Conservation (phyloP, 2,797 vertebrate species). For the Trematomus bernacchii region DNA sequence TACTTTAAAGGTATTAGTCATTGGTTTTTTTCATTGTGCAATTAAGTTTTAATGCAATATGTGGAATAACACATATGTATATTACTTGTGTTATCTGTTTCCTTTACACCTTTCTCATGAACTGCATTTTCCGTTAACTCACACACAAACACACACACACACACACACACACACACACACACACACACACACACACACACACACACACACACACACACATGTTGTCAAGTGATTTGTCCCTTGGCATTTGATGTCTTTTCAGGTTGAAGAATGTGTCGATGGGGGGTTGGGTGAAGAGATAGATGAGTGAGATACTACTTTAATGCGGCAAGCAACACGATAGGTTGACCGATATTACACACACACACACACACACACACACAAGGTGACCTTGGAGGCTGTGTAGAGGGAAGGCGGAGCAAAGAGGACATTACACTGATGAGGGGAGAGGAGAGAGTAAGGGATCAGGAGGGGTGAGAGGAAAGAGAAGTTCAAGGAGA, state of each 20-base stretch:
- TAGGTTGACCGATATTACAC: neutral
- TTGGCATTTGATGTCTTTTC: slow-evolving; percentile 55
- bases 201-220: slow-evolving; percentile 18
- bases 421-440: slow-evolving; percentile 69
- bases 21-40: slow-evolving; percentile 8
- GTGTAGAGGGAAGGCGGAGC: slow-evolving; percentile 60
- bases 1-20: neutral
- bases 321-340: slow-evolving; percentile 4
- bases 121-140: slow-evolving; percentile 6
- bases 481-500: slow-evolving; percentile 52
- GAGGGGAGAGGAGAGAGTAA: slow-evolving; percentile 42
- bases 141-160: slow-evolving; percentile 28
- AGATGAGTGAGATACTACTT: slow-evolving; percentile 20
- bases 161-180: neutral
- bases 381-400: slow-evolving; percentile 83
- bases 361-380: slow-evolving; percentile 54
- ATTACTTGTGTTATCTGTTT: neutral
- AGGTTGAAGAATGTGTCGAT: slow-evolving; percentile 39
- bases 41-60: neutral
- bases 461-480: slow-evolving; percentile 43
- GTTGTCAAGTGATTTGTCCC: slow-evolving; percentile 48
- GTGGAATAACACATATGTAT: neutral
- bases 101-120: neutral
- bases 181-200: slow-evolving; percentile 8
- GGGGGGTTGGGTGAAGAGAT: neutral